Conservation (phyloP, 2,113 vertebrate genomes). For the Cromileptes altivelis region DNA sequence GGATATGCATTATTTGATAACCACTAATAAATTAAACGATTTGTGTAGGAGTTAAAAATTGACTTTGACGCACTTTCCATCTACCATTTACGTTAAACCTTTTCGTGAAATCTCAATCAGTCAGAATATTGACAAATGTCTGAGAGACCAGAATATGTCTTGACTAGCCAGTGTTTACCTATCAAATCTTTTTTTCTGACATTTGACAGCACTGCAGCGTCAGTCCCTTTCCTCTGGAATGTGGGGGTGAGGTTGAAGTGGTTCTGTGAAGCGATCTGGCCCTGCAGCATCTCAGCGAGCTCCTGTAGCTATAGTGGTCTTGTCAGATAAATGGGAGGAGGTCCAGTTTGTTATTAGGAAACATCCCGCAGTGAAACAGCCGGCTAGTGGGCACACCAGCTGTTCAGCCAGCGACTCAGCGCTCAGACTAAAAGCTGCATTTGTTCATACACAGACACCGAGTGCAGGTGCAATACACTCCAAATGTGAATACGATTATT, state of each 20-base stretch:
- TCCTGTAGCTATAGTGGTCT: neutral
- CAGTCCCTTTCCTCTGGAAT: neutral
- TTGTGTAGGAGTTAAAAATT: no score
- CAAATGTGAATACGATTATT: neutral
- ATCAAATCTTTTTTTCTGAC: neutral
- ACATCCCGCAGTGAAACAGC: slow-evolving; percentile 61
- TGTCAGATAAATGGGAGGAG: slow-evolving; percentile 37
- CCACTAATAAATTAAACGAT: no score
- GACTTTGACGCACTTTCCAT: no score
- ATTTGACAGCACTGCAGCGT: neutral
- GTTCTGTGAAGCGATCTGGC: slow-evolving; percentile 11
- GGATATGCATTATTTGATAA: no score
- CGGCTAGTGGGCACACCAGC: slow-evolving; percentile 42
- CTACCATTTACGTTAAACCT: no score
- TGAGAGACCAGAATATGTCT: no score
- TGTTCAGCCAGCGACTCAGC: slow-evolving; percentile 33
- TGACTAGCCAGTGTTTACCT: neutral
- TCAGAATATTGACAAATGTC: no score
- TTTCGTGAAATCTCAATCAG: no score
- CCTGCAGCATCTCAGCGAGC: slow-evolving; percentile 33
- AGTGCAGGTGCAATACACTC: neutral
- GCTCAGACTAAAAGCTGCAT: slow-evolving; percentile 41
- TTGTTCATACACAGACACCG: neutral
- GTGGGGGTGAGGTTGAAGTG: neutral
- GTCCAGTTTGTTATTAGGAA: slow-evolving; percentile 48